Base-by-base conservation (phyloP, 2,888 invertebrate genomes). In the Bibio marci region DNA sequence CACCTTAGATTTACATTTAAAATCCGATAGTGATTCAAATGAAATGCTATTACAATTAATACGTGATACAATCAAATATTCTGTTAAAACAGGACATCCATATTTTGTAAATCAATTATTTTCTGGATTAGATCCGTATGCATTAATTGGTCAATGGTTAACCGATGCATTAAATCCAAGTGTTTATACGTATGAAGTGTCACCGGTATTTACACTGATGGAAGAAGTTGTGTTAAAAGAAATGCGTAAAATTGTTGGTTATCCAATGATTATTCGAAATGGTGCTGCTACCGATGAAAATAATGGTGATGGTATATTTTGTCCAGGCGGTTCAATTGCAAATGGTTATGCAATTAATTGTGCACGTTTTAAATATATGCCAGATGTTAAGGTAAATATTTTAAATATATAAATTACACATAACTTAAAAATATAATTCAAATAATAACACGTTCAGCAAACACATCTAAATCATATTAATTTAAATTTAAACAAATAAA, bases 331-430 rank as follows among this genome's bases (percentile, higher is more conserved):
- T 0, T 88, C 88, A 0, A 76, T 88, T 50, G 78, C 87, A 5
- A 91, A 91, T 55, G 87, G 87, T 38, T 87, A 88, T 51, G 88
- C 82, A n/a, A 83, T 91, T 41, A 86, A 82, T 52, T 73, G 86
- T 50, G 87, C 90, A 2, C 67, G 90, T 40, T 76, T 73, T 53
- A 64, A 72, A 53, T 70, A 66, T 48, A 69, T 72, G 51, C 83
- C 86, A 1, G 73, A 81, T 47, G 67, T 77, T 41, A 86, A 86
- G 73, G 81, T 80, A 49, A 61, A 17, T 32, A 63, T 30, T 36
- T 18, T n/a, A n/a, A n/a, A n/a, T n/a, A n/a, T n/a, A n/a, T n/a
- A 41, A 38, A 10, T 11, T 6, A 11, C n/a, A n/a, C n/a, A n/a
- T n/a, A n/a, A n/a, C n/a, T n/a, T n/a, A n/a, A n/a, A n/a, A n/a